Evolutionary conservation across 1,140 invertebrate genomes (phyloP), one percentile per base, ranked within the genome.

Genomic region (Drosophila azteca): DNA sequence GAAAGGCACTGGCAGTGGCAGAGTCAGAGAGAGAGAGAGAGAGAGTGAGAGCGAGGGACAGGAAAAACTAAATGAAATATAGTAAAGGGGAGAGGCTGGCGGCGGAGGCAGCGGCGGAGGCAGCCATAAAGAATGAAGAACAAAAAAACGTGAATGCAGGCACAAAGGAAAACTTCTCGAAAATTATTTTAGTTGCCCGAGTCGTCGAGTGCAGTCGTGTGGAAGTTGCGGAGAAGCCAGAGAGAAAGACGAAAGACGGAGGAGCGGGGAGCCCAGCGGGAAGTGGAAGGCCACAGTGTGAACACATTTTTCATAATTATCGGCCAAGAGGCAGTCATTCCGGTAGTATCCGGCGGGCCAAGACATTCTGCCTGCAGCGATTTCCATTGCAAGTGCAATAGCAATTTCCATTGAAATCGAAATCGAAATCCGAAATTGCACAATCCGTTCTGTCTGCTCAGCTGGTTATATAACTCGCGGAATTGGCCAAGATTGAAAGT

Each of bases 121-220:
- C 15, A 50, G 22, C 8, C 17, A 9, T 35, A 29, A 39, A 50
- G 49, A 35, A 44, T 44, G 13, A 41, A 51, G 48, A 48, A 1
- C 13, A n/a, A 65, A 59, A 60, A 76, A 60, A 65, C 45, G 53
- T 55, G 53, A 75, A 77, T 79, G 82, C 82, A 88, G 29, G 65
- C 70, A 88, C 81, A 84, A 84, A 87, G 79, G 69, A 76, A 84
- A 85, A 87, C 82, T 87, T 87, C 82, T 87, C 70, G 83, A 88
- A 66, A 87, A 79, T 82, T 79, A 76, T 87, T 82, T 87, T 81
- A 76, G 82, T 87, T 71, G 70, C 46, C 52, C 78, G 76, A 88
- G 83, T 76, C 82, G 65, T 76, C 82, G 65, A 76, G 62, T 82
- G 83, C 78, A 88, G 76, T 69, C 69, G 82, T 68, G 82, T 87